Conservation (phyloP, 2,888 invertebrate species). For the Drosophila lacicola region DNA sequence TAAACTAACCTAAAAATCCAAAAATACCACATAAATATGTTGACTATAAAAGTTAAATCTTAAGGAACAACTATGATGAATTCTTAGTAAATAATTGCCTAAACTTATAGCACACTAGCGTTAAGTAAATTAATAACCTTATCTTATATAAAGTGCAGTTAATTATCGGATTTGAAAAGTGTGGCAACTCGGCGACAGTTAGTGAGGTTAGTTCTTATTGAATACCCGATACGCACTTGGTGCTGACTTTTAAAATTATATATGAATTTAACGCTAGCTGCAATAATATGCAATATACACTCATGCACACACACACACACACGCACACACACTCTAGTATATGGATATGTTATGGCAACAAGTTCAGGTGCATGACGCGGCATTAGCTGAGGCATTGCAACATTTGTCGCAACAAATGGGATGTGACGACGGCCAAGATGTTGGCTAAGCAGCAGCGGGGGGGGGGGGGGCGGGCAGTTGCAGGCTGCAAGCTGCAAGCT, state of each 20-base stretch:
- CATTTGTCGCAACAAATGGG: conserved; percentile 64
- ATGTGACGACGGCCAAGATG: conserved; percentile 50
- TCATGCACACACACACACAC: conserved; percentile 15
- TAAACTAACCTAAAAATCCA: too few relatives aligned
- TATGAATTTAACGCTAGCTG: conserved; percentile 37
- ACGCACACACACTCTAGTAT: conserved; percentile 4
- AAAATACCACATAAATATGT: too few relatives aligned
- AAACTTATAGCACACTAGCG: too few relatives aligned
- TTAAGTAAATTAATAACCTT: not conserved
- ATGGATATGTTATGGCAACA: conserved; percentile 25
- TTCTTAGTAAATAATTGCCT: too few relatives aligned
- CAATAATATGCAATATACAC: conserved; percentile 23
- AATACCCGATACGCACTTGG: conserved; percentile 29
- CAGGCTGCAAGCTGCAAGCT: conserved; percentile 12
- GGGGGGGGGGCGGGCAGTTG: not conserved
- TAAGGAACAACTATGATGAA: too few relatives aligned
- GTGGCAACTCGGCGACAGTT: not conserved
- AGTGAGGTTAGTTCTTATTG: conserved; percentile 6
- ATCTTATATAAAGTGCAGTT: not conserved
- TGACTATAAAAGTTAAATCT: too few relatives aligned
- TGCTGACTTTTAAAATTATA: conserved; percentile 11
- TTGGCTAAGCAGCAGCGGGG: conserved; percentile 1
- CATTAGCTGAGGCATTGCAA: conserved; percentile 58
- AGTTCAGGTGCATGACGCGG: conserved; percentile 62
- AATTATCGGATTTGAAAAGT: not conserved